Evolutionary conservation across 2,113 vertebrate species (phyloP).

Genomic region (Platysteira castanea): DNA sequence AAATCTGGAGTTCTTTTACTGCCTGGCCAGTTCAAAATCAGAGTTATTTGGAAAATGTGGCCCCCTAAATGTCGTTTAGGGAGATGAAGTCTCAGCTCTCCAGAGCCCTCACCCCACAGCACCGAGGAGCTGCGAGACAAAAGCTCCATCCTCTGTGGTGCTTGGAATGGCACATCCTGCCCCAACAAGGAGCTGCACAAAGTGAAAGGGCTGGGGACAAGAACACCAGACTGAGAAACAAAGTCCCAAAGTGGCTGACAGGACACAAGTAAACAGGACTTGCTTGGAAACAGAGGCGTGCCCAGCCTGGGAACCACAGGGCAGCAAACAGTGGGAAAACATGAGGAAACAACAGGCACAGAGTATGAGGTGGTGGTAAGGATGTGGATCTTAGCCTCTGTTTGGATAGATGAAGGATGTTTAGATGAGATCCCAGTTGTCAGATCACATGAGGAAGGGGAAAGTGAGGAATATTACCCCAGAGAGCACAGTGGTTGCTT

Average conservation of each 20-base stretch:
- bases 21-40: not conserved
- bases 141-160: not conserved
- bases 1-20: not conserved
- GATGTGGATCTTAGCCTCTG: not conserved
- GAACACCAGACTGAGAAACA: not conserved
- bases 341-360: accelerated
- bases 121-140: not conserved
- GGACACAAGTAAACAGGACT: not conserved
- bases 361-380: not conserved
- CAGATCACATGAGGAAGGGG: not conserved
- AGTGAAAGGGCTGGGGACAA: not conserved
- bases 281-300: not conserved
- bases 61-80: accelerated
- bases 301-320: not conserved
- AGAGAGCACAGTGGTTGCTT: not conserved
- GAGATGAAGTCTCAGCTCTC: not conserved
- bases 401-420: not conserved
- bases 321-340: not conserved
- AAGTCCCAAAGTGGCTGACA: not conserved
- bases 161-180: not conserved
- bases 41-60: not conserved
- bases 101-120: not conserved
- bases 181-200: not conserved
- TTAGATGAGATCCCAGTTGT: not conserved
- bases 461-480: not conserved